Percentiles rank a stretch among this genome's conserved stretches.
These are phyloP conservation scores for Charanyca ferruginea DNA, from an alignment of 2,888 invertebrate species.

Conservation along the genomic window DNA sequence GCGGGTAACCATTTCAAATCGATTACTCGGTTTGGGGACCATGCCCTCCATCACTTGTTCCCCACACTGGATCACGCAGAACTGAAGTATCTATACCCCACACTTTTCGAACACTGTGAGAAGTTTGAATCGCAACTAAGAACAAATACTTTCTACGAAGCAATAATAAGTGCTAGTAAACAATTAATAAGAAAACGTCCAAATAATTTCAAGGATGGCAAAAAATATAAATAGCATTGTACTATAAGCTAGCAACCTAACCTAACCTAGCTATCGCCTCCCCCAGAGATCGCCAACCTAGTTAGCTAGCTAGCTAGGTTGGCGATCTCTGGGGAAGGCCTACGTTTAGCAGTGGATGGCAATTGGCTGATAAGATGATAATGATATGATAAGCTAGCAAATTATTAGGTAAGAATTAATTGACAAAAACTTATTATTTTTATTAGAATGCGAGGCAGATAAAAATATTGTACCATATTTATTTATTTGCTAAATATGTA, in stretches of 20 bases:
- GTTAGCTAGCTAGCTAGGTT: no score
- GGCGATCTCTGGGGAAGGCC: no score
- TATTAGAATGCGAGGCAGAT: background rate
- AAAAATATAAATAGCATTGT: constrained; percentile 41
- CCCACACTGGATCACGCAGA: constrained; percentile 95
- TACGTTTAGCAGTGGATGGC: no score
- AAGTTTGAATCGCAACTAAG: constrained; percentile 91
- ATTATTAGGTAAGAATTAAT: background rate
- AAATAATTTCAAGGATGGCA: constrained; percentile 76
- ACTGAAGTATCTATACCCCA: constrained; percentile 92
- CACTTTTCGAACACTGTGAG: constrained; percentile 91
- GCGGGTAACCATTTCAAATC: constrained; percentile 92
- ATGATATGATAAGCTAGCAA: background rate
- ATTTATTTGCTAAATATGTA: constrained; percentile 7
- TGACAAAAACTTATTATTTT: background rate
- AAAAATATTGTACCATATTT: background rate
- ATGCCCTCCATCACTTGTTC: constrained; percentile 95
- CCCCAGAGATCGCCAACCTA: no score
- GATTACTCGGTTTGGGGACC: constrained; percentile 94
- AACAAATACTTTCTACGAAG: constrained; percentile 90
- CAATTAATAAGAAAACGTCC: constrained; percentile 83
- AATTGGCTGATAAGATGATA: no score
- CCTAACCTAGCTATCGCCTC: no score
- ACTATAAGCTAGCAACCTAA: background rate
- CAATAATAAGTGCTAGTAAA: constrained; percentile 93